Base-by-base conservation (phyloP, 2,797 vertebrate genomes). In the Mormyrops attenuatus region DNA sequence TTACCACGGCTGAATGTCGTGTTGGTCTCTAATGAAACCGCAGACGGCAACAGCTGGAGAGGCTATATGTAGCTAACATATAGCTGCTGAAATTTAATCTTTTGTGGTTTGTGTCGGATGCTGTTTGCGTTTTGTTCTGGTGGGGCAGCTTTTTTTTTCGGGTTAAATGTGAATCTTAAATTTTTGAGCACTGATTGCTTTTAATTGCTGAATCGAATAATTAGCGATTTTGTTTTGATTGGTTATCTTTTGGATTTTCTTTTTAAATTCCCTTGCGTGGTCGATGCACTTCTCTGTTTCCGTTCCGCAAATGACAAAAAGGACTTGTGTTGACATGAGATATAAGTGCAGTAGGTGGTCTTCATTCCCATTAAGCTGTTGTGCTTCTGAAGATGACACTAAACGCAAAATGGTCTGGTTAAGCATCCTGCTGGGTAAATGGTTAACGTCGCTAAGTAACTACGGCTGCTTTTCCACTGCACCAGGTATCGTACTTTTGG, bases 21-120 rank as follows among this genome's bases (percentile, higher is more conserved):
- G 20, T 44, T 44, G 49, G 50, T 86, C 84, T 86, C 84, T 53
- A 30, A 15, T 86, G 47, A 86, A 30, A 52, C 38, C 15, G 11
- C 84, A 86, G n/a, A 52, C 26, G n/a, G 2, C 49, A 30, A 86
- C 84, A 86, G 84, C 44, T 30, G 47, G 4, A 86, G 47, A 53
- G 49, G 47, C 47, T 30, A 30, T 52, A 50, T 86, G 50, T 86
- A 86, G 52, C 47, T 55, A 17, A 22, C 84, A 53, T 50, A 15
- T 86, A 86, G 22, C 49, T 30, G 49, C 84, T 86, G 47, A 85
- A 85, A 80, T n/a, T 80, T 5, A 80, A 80, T 80, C 73, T 80
- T 38, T 73, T 41, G 17, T 20, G 38, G 34, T 80, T 80, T 47
- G 38, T 80, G 66, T 73, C 15, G 30, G 66, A 73, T 73, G 30